Evolutionary conservation across 1,140 invertebrate species (phyloP).

Genomic region (Drosophila nasuta): DNA sequence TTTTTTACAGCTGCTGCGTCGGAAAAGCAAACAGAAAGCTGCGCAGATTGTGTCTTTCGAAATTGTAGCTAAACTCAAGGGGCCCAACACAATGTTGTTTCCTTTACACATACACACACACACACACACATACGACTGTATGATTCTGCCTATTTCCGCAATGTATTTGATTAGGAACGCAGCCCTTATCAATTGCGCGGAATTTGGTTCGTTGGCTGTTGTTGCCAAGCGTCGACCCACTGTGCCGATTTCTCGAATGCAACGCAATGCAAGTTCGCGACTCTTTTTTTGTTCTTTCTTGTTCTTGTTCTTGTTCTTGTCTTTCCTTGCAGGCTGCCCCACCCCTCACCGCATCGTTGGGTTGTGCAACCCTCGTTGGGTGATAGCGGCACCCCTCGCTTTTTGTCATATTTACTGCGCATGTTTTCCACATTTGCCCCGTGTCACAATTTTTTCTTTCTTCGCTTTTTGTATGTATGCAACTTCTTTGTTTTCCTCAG

Average conservation of each 20-base stretch:
- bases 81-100: constrained; percentile 20
- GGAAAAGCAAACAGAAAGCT: constrained; percentile 31
- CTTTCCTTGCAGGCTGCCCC: background rate
- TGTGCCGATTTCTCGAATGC: constrained; percentile 16
- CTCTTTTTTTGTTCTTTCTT: constrained; percentile 9
- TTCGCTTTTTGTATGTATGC: constrained; percentile 20
- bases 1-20: background rate
- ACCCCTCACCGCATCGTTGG: background rate
- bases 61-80: constrained; percentile 32
- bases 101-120: constrained; percentile 3
- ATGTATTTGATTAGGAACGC: constrained; percentile 59
- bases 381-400: constrained; percentile 19
- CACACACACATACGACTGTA: background rate
- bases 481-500: constrained; percentile 47
- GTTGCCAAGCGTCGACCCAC: constrained; percentile 37
- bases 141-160: constrained; percentile 55
- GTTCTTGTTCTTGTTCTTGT: background rate
- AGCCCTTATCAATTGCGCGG: constrained; percentile 53
- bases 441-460: constrained; percentile 28
- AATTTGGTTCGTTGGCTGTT: constrained; percentile 14
- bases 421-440: constrained; percentile 61
- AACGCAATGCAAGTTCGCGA: constrained; percentile 26
- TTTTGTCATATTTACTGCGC: constrained; percentile 52
- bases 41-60: constrained; percentile 64
- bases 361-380: background rate